Conservation (phyloP, 2,888 invertebrate genomes). For the Tachystola acroxantha region DNA sequence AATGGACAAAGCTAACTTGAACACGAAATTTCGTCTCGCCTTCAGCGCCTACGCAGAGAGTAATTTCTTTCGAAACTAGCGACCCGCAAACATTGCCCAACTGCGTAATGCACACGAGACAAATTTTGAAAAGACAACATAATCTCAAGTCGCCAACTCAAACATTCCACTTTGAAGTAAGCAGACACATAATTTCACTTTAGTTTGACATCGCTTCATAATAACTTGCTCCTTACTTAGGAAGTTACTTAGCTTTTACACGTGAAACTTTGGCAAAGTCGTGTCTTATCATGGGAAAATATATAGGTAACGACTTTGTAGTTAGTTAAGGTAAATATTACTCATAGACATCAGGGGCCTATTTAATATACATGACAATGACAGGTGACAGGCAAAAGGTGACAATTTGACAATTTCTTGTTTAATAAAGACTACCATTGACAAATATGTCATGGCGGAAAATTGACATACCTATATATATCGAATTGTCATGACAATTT, state of each 20-base stretch:
- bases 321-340: too few relatives aligned
- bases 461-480: too few relatives aligned
- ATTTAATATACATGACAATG: too few relatives aligned
- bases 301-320: neutral
- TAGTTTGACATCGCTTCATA: slow-evolving; percentile 19
- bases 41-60: slow-evolving; percentile 18
- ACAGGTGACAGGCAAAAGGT: too few relatives aligned
- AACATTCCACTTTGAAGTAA: slow-evolving; percentile 54
- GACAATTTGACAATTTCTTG: too few relatives aligned
- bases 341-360: too few relatives aligned
- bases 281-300: too few relatives aligned
- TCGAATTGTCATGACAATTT: too few relatives aligned
- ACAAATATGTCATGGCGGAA: too few relatives aligned
- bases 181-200: slow-evolving; percentile 55
- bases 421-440: too few relatives aligned
- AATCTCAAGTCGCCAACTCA: slow-evolving; percentile 49
- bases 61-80: slow-evolving; percentile 45
- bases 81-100: slow-evolving; percentile 56
- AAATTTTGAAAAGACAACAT: slow-evolving; percentile 69
- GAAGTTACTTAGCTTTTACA: neutral
- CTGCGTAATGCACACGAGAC: slow-evolving; percentile 45
- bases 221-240: slow-evolving; percentile 1
- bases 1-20: too few relatives aligned
- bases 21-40: neutral
- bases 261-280: too few relatives aligned